Evolutionary conservation across 37 sponge, comb jelly and placozoan genomes (phyloP).

Genomic region (Oscarella lobularis): DNA sequence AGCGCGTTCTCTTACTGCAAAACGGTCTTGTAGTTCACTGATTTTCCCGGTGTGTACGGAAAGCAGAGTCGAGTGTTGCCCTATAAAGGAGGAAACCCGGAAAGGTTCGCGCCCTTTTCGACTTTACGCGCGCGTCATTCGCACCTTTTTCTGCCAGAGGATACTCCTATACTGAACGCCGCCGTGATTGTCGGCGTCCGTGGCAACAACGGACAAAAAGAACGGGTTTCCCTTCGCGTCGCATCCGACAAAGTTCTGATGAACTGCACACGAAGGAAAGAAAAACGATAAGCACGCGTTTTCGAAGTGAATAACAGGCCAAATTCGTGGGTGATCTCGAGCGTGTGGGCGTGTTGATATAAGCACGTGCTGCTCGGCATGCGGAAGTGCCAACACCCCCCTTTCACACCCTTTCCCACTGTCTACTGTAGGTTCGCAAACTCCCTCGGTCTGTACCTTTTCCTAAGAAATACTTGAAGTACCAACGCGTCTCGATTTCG

Average conservation of each 20-base stretch:
- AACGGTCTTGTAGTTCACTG: neutral
- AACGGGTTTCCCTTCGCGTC: constrained; percentile 54
- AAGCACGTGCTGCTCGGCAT: too few species aligned
- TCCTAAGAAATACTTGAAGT: constrained; percentile 90
- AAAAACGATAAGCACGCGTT: too few species aligned
- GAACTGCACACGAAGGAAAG: too few species aligned
- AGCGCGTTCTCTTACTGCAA: constrained; percentile 3
- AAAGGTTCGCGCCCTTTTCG: neutral
- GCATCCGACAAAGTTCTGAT: constrained; percentile 72
- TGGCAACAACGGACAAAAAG: constrained; percentile 54
- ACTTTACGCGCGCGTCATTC: neutral
- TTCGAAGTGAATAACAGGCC: too few species aligned
- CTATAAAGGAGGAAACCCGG: constrained; percentile 1
- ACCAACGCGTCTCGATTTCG: constrained; percentile 84
- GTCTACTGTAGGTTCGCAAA: too few species aligned
- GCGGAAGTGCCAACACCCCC: too few species aligned
- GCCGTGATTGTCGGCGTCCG: constrained; percentile 15
- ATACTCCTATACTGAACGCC: constrained; percentile 37
- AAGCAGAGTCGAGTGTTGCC: neutral
- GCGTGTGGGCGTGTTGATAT: too few species aligned
- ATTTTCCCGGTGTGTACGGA: neutral
- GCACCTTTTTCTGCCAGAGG: constrained; percentile 71
- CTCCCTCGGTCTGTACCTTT: too few species aligned
- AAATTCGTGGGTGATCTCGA: too few species aligned
- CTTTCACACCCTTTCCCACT: too few species aligned